Percentiles rank a stretch among this genome's conserved stretches.
Conservation (phyloP, 2,797 vertebrate species). For the Poecilia wingei region DNA sequence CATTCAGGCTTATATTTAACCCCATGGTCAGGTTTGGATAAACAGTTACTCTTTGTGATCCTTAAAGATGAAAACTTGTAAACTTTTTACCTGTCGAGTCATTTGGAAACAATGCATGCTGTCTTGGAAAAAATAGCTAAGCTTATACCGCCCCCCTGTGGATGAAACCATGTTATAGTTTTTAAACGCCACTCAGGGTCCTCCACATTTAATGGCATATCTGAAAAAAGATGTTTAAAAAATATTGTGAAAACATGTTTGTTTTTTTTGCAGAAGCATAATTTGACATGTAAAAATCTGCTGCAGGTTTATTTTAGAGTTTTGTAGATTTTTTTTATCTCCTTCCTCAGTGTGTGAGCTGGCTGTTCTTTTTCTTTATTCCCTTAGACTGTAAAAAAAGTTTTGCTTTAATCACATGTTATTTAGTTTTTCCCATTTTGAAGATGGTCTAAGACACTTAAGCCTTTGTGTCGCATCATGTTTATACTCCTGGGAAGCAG, state of each 20-base stretch:
- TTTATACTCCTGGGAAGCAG: not conserved
- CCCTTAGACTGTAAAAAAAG: not conserved
- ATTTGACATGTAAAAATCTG: not conserved
- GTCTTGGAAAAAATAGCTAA: not conserved
- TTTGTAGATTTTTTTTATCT: not conserved
- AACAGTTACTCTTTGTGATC: not conserved
- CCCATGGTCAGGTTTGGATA: not conserved
- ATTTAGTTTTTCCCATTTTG: not conserved
- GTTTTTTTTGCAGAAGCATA: not conserved
- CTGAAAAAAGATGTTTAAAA: not conserved
- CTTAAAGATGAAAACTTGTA: not conserved
- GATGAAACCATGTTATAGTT: not conserved
- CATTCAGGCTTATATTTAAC: not conserved
- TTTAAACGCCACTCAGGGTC: not conserved
- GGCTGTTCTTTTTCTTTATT: not conserved
- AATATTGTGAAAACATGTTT: not conserved
- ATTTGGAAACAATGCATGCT: not conserved
- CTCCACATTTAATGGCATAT: not conserved
- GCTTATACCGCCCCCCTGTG: conserved; percentile 50
- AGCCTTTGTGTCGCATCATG: not conserved
- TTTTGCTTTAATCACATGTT: not conserved
- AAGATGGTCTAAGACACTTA: not conserved
- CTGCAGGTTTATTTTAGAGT: not conserved
- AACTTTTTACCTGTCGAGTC: not conserved
- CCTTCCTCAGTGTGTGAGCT: not conserved